Base-by-base conservation (phyloP, 2,888 invertebrate species). In the Catocala nupta region DNA sequence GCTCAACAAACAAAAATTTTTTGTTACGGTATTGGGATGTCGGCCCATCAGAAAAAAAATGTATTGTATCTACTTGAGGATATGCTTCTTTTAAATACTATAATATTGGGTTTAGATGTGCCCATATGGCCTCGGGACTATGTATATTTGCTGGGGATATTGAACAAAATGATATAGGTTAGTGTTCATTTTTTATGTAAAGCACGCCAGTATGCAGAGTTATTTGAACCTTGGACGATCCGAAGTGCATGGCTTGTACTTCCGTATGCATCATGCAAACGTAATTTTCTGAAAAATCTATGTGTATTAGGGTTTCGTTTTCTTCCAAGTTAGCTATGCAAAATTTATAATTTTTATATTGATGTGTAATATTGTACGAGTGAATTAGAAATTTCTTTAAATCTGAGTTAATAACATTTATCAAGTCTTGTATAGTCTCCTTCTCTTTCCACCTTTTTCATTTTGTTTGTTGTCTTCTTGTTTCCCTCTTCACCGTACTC, bases 201-300 rank as follows among this genome's bases (percentile, higher is more conserved):
- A 48, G 16, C 5, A 59, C 25, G 42, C 53, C 59, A 36, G 59
- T 59, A 43, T 59, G 59, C 33, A 59, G 33, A 11, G 54, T 59
- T 8, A 59, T 54, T 39, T 59, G 59, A 33, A n/a, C 39, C 10
- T 25, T 11, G n/a, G 59, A 48, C 16, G 53, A 48, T 7, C 54
- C 59, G 33, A 59, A 59, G 13, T 59, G 59, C 43, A 59, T 48
- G 9, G 54, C 48, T 48, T 59, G 59, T 25, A 59, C 53, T 54
- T 59, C 59, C 9, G 25, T 33, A 42, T 49, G 39, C n/a, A 43
- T 5, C 12, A 54, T 59, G 34, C 53, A 53, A n/a, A 12, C n/a
- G 48, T 59, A 59, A 59, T 59, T 59, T 54, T 59, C 59, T n/a
- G 52, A 59, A 39, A 59, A 59, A 39, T 59, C 59, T 10, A 52